Percentiles rank a stretch among this genome's conserved stretches.
Conservation (phyloP, 1,140 invertebrate species). For the Wasmannia auropunctata region DNA sequence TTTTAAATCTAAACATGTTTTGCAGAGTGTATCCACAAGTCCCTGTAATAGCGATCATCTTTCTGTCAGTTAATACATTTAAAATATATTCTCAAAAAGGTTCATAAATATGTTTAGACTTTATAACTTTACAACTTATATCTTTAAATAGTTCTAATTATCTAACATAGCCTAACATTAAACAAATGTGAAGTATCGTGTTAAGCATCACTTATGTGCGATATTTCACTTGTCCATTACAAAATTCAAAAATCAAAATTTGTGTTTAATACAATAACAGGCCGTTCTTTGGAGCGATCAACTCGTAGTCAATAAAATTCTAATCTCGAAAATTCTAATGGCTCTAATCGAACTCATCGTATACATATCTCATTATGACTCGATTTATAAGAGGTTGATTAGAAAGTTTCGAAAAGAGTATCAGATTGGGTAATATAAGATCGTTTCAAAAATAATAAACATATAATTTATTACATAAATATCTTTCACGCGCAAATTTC, state of each 20-base stretch:
- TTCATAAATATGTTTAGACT: neutral
- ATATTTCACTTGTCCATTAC: neutral
- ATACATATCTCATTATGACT: no score
- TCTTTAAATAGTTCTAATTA: no score
- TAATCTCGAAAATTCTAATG: no score
- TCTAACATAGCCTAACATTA: neutral
- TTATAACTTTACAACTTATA: neutral
- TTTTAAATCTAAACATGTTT: slow-evolving; percentile 96
- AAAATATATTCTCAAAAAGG: neutral
- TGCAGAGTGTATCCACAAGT: slow-evolving; percentile 95
- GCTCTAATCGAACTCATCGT: no score
- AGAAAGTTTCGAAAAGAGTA: neutral
- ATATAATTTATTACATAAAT: neutral
- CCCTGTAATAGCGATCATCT: slow-evolving; percentile 87
- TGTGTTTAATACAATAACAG: no score
- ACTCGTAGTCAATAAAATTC: no score
- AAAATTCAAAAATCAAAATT: neutral
- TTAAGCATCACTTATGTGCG: neutral
- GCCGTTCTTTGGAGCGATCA: no score
- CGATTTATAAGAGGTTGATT: no score
- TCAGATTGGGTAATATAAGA: neutral
- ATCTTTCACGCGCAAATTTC: neutral
- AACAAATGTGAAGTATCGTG: neutral
- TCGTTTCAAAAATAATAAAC: neutral
- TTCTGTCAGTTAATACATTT: neutral